Percentiles rank a stretch among this genome's conserved stretches.
phyloP scores from a whole-genome alignment of 2,888 invertebrate genomes.

The Colletes collaris region DNA sequence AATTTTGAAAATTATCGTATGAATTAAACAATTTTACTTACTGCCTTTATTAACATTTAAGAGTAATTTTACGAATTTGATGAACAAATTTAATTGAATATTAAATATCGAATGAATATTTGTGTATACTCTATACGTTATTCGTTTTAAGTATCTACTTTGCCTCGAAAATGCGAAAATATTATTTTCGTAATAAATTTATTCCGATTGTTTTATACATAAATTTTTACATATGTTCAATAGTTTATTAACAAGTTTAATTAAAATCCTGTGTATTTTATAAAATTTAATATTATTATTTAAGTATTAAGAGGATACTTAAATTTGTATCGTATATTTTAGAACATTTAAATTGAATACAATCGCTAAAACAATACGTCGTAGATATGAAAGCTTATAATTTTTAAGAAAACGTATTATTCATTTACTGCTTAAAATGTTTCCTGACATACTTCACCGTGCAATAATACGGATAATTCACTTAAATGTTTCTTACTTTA shows the following conservation, averaged over 20 bases:
- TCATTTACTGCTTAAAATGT: conserved; percentile 45
- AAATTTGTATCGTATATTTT: conserved; percentile 34
- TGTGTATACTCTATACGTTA: conserved; percentile 36
- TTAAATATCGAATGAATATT: conserved; percentile 7
- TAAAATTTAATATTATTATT: conserved; percentile 42
- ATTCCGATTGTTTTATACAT: conserved; percentile 45
- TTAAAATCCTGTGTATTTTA: conserved; percentile 35
- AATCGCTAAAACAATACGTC: conserved; percentile 25
- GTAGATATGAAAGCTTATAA: conserved; percentile 26
- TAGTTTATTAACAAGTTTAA: conserved; percentile 31
- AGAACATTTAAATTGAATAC: conserved; percentile 40
- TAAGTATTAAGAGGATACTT: conserved; percentile 26
- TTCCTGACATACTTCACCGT: conserved; percentile 45
- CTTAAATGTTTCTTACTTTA: conserved; percentile 50
- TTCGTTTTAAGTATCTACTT: conserved; percentile 50
- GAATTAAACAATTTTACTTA: conserved; percentile 12
- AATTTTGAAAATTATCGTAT: conserved; percentile 1
- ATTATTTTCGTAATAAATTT: conserved; percentile 46
- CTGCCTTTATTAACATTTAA: conserved; percentile 15
- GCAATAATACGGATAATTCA: conserved; percentile 59
- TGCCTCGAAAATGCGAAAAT: conserved; percentile 39
- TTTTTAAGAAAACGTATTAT: conserved; percentile 30
- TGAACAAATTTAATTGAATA: not conserved
- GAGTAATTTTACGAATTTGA: conserved; percentile 23
- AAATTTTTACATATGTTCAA: conserved; percentile 34